These are phyloP conservation scores for Heliconius congener DNA, from an alignment of 1,140 invertebrate species.

Conservation along the genomic window DNA sequence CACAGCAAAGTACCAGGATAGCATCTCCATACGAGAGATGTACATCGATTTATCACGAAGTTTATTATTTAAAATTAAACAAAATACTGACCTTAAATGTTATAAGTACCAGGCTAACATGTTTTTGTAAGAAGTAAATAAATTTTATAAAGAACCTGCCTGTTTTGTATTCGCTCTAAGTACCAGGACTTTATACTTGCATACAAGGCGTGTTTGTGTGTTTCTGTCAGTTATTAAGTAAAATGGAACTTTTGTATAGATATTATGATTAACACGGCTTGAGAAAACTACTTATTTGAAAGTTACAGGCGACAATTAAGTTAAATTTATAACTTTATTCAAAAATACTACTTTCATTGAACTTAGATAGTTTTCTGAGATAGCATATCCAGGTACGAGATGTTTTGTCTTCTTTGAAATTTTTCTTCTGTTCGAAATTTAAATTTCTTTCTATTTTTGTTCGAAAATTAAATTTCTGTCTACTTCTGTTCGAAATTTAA, in stretches of 20 bases:
- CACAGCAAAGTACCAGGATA: constrained; percentile 44
- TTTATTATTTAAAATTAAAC: neutral
- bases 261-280: no score
- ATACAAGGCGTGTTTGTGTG: neutral
- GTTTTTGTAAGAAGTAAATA: neutral
- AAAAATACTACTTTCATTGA: no score
- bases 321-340: no score
- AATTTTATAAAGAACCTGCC: neutral
- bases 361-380: neutral
- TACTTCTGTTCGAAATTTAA: neutral
- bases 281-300: no score
- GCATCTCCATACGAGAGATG: constrained; percentile 44
- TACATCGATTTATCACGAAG: neutral
- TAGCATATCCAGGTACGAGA: no score
- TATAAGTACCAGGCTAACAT: constrained; percentile 10
- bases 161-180: neutral
- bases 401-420: no score
- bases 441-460: neutral
- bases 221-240: no score
- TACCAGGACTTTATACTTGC: neutral
- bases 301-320: no score
- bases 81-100: constrained; percentile 2
- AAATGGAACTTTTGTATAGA: no score
- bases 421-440: neutral
- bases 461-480: no score